Evolutionary conservation across 2,113 vertebrate genomes (phyloP).

Genomic region (Ptychochromis oligacanthus): DNA sequence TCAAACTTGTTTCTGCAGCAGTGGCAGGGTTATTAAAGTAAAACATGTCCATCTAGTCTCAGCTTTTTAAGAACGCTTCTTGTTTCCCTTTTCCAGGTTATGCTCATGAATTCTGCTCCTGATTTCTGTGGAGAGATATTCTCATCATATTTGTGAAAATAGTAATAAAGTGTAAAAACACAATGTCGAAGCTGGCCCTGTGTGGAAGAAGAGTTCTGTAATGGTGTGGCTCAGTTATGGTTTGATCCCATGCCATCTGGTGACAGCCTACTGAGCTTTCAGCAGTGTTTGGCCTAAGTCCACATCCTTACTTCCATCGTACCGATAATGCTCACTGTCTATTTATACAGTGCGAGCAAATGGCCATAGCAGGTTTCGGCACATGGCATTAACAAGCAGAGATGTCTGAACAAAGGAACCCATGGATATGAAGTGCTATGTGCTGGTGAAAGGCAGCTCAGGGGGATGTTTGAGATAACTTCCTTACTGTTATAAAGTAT

Average conservation of each 20-base stretch:
- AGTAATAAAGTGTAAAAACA: constrained; percentile 45
- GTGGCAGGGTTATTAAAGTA: background rate
- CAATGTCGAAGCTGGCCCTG: background rate
- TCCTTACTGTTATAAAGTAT: constrained; percentile 54
- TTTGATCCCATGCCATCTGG: constrained; percentile 75
- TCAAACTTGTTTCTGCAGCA: background rate
- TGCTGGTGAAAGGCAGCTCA: constrained; percentile 35
- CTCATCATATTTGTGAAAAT: constrained; percentile 10
- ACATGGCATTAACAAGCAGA: constrained; percentile 72
- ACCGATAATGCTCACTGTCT: constrained; percentile 76
- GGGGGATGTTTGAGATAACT: constrained; percentile 70
- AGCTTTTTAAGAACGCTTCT: constrained; percentile 18
- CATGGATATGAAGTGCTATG: constrained; percentile 54
- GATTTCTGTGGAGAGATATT: background rate
- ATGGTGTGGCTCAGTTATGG: constrained; percentile 50
- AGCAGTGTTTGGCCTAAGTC: constrained; percentile 71
- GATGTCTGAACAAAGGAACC: constrained; percentile 71
- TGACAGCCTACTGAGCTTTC: constrained; percentile 61
- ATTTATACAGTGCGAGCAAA: constrained; percentile 81
- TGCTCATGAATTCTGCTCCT: background rate
- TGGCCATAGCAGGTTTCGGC: constrained; percentile 71
- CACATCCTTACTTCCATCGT: constrained; percentile 75
- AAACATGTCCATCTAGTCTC: background rate
- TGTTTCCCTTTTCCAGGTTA: background rate
- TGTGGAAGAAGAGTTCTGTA: constrained; percentile 39